Evolutionary conservation across 1,140 invertebrate genomes (phyloP).

Genomic region (Cotesia glomerata): DNA sequence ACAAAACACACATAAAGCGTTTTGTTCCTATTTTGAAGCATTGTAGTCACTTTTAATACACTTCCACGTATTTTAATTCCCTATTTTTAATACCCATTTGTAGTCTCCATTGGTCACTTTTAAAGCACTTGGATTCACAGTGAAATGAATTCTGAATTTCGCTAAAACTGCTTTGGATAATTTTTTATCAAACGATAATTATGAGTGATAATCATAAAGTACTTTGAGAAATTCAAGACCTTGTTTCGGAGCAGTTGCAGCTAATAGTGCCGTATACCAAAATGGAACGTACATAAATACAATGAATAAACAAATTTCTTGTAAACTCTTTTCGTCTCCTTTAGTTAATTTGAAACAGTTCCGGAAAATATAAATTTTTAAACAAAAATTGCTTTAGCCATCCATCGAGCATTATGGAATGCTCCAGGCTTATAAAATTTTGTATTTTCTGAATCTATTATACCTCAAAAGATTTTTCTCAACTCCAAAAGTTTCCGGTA

Average conservation of each 20-base stretch:
- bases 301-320: conserved; percentile 29
- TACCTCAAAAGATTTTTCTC: conserved; percentile 34
- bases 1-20: too few species aligned
- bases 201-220: conserved; percentile 34
- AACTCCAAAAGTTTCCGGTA: conserved; percentile 41
- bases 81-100: too few species aligned
- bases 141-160: conserved; percentile 38
- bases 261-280: conserved; percentile 35
- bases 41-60: too few species aligned
- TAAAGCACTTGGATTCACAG: too few species aligned
- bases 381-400: conserved; percentile 35
- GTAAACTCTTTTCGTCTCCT: not conserved
- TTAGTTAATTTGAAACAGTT: not conserved
- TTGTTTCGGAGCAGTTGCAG: conserved; percentile 30
- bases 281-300: conserved; percentile 36
- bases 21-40: too few species aligned
- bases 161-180: conserved; percentile 34
- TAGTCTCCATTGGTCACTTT: too few species aligned
- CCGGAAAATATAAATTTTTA: conserved; percentile 37
- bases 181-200: conserved; percentile 32
- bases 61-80: too few species aligned
- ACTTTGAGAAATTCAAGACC: conserved; percentile 38
- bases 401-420: conserved; percentile 28
- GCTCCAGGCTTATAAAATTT: conserved; percentile 14
- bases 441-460: not conserved